Conservation (phyloP, 2,113 vertebrate genomes). For the Smithornis capensis region DNA sequence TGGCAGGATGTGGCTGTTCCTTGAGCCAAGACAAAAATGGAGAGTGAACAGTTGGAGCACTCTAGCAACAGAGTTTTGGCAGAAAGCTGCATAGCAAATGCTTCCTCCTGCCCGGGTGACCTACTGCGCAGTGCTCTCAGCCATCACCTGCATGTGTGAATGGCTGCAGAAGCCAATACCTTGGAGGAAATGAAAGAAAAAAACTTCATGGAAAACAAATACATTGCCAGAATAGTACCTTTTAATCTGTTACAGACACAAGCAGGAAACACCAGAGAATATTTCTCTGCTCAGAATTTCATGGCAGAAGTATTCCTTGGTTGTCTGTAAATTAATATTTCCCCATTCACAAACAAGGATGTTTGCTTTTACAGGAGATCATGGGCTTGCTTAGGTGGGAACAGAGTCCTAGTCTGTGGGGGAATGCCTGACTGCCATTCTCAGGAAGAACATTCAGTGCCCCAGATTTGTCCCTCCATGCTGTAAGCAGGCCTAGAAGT, state of each 20-base stretch:
- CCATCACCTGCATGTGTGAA: background rate
- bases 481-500: background rate
- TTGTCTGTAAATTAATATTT: background rate
- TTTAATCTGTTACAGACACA: background rate
- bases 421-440: background rate
- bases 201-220: background rate
- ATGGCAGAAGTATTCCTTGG: background rate
- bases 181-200: background rate
- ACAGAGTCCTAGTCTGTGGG: too few relatives aligned
- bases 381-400: background rate
- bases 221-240: background rate
- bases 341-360: background rate
- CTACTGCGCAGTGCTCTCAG: background rate
- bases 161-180: background rate
- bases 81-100: background rate
- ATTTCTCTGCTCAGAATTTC: background rate
- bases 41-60: slow-evolving; percentile 51
- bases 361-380: background rate
- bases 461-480: background rate
- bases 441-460: background rate
- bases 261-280: background rate
- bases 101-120: background rate
- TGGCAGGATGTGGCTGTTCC: slow-evolving; percentile 22
- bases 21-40: slow-evolving; percentile 61
- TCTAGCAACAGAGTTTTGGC: slow-evolving; percentile 12